Base-by-base conservation (phyloP, 1,140 invertebrate genomes). In the Limonius californicus region DNA sequence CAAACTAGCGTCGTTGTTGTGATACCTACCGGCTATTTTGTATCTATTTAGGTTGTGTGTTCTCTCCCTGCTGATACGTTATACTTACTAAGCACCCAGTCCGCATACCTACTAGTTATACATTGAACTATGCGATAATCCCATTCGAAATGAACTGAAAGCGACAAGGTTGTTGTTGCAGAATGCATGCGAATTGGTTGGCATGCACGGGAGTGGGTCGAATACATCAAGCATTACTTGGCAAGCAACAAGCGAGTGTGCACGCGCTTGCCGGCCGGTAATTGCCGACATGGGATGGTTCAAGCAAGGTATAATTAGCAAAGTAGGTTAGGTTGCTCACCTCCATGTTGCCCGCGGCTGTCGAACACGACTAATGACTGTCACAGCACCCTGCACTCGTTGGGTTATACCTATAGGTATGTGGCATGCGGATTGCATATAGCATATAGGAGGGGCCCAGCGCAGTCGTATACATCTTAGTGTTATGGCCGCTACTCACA, bases 401-500 rank as follows among this genome's bases (percentile, higher is more conserved):
- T 70, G 68, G 63, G 63, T 71, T 71, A 70, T 74, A 75, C 72
- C 71, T 75, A 73, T 72, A 72, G 74, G 74, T 75, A 76, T 76
- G 70, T 74, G 72, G 71, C 73, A 74, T 76, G 74, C 74, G 74
- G 73, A 76, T 75, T 76, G 74, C 74, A 75, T 76, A 75, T 75
- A 76, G 72, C 73, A 74, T 74, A 75, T 74, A 76, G 74, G 74
- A 74, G 75, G 74, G 74, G 74, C 70, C 70, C 80, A 85, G 85
- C 85, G 85, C 84, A 86, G 84, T 77, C 84, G 85, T 87, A 86
- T 77, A 77, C 83, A 85, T 86, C 84, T 87, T 84, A 82, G 81
- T 81, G 83, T 84, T 85, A 86, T 85, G 83, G 84, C 72, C 80
- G 80, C 83, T 77, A 82, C 84, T 83, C 85, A 85, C 84, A 88